Base-by-base conservation (phyloP, 2,797 vertebrate species). In the Enteromius viviparus region DNA sequence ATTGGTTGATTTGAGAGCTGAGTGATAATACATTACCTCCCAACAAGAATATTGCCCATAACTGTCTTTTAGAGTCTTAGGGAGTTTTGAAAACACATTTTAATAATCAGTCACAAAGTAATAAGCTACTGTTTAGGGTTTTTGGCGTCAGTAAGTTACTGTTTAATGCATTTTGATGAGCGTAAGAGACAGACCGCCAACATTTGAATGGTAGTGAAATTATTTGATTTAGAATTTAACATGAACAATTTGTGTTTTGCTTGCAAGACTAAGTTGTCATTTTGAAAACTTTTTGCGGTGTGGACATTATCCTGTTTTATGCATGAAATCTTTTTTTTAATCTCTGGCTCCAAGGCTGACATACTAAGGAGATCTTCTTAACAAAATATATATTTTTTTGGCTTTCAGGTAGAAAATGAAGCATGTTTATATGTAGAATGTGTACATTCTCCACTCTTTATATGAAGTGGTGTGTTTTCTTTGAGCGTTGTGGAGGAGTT, bases 381-480 rank as follows among this genome's bases (percentile, higher is more conserved):
- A 34, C 32, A 23, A 55, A 78, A 6, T 49, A 47, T 32, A 32
- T 32, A 2, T 4, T 4, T 11, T 58, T 17, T 60, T 53, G 6
- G 51, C 37, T 62, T 80, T 80, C 12, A 34, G 19, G 32, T 47
- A 34, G 47, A 60, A 23, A 29, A 42, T 58, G 1, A 15, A 29
- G 11, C 29, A 14, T 42, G 60, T 76, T 68, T 78, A 37, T 75
- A 49, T 75, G 58, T 80, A n/a, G 40, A 72, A 71, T 32, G 19
- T 75, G 53, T 26, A 12, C 15, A 8, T 47, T 42, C 5, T 58
- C 42, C 55, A 21, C 37, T 58, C 68, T 79, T 51, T 80, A 77
- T 83, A 72, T 47, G 42, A 49, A 23, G 10, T 78, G 37, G 42
- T 70, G 42, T 86, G 58, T 83, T 80, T 83, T 34, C 79, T 84